These are phyloP conservation scores for Dynastes tityus DNA, from an alignment of 2,888 invertebrate species.

Conservation along the genomic window DNA sequence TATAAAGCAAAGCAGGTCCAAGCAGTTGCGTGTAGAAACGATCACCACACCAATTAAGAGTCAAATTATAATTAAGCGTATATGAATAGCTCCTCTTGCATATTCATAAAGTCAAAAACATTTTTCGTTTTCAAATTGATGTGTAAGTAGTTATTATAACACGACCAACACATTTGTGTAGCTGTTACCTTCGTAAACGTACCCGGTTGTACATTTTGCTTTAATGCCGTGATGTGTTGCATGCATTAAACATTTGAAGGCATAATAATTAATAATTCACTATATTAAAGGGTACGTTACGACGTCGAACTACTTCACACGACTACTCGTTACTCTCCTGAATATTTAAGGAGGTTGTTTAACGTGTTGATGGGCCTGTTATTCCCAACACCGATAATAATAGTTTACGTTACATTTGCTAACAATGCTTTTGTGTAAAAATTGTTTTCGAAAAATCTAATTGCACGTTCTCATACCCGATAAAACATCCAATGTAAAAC, in stretches of 20 bases:
- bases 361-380: conserved; percentile 42
- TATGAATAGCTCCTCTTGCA: neutral
- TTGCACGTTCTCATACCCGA: conserved; percentile 39
- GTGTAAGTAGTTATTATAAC: neutral
- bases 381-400: conserved; percentile 35
- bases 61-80: neutral
- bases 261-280: conserved; percentile 43
- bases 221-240: conserved; percentile 7
- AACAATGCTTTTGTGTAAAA: conserved; percentile 45
- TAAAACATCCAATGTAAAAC: conserved; percentile 39
- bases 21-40: too few relatives aligned
- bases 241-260: conserved; percentile 28
- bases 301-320: conserved; percentile 43
- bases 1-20: too few relatives aligned
- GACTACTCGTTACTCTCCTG: conserved; percentile 26
- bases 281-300: conserved; percentile 21
- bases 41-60: too few relatives aligned
- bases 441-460: conserved; percentile 45
- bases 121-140: neutral
- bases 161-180: neutral
- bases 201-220: too few relatives aligned
- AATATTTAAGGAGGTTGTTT: conserved; percentile 40
- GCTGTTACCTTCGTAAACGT: too few relatives aligned
- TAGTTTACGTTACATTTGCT: conserved; percentile 46
- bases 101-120: conserved; percentile 4